Evolutionary conservation across 92 coral and sea anemone species (phyloP).

Genomic region (Ricordea florida): DNA sequence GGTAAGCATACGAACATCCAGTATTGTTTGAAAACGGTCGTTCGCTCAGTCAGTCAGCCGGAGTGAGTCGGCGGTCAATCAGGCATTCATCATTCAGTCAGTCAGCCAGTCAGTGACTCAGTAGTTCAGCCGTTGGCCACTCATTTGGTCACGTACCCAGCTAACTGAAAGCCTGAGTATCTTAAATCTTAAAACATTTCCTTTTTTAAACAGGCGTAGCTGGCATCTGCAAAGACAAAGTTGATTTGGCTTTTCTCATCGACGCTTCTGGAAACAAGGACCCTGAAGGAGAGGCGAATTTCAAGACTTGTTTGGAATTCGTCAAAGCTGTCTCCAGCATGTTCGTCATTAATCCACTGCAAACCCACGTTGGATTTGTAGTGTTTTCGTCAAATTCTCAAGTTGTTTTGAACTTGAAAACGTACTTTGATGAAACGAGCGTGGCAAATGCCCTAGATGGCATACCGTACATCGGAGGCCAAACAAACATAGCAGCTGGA

Average conservation of each 20-base stretch:
- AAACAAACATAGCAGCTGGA: constrained; percentile 42
- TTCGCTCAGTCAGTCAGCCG: no score
- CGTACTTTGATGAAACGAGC: constrained; percentile 35
- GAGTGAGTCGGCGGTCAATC: no score
- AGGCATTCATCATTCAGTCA: no score
- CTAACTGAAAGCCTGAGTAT: no score
- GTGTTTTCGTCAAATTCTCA: constrained; percentile 44
- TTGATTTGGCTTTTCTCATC: constrained; percentile 63
- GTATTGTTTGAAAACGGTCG: no score
- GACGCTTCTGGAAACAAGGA: constrained; percentile 68
- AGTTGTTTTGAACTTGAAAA: constrained; percentile 42
- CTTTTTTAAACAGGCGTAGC: not conserved
- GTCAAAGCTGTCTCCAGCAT: constrained; percentile 46
- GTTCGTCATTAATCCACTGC: constrained; percentile 51
- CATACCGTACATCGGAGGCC: constrained; percentile 34
- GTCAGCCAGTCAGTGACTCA: no score
- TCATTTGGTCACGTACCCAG: no score
- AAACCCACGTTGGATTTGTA: constrained; percentile 61
- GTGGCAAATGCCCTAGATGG: constrained; percentile 46
- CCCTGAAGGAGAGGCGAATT: constrained; percentile 48
- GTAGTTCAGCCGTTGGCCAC: no score
- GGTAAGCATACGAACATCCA: no score
- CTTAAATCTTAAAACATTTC: not conserved
- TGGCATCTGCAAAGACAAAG: constrained; percentile 53
- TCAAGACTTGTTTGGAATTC: constrained; percentile 52